Percentiles rank a stretch among this genome's conserved stretches.
phyloP scores from a whole-genome alignment of 2,113 vertebrate species.

The Oncorhynchus masou region DNA sequence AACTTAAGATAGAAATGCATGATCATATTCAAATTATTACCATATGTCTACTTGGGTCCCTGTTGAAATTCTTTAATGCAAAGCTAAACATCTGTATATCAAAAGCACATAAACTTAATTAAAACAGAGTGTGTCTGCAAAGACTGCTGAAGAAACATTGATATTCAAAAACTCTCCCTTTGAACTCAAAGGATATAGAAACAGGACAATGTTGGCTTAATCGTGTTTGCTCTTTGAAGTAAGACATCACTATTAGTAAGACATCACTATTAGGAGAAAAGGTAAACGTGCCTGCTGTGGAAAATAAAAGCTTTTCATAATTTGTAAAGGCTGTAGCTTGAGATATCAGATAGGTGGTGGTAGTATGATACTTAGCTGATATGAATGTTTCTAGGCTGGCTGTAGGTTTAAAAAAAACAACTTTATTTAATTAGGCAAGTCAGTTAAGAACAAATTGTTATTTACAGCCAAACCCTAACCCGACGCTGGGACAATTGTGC shows the following conservation, averaged over 20 bases:
- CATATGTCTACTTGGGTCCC: slow-evolving; percentile 22
- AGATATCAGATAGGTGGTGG: slow-evolving; percentile 65
- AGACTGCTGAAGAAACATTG: slow-evolving; percentile 71
- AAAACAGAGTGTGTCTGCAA: slow-evolving; percentile 69
- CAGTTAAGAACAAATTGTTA: too few species aligned
- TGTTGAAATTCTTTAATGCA: slow-evolving; percentile 39
- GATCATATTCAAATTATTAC: slow-evolving; percentile 9
- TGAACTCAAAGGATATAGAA: slow-evolving; percentile 79
- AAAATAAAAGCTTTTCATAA: slow-evolving; percentile 75
- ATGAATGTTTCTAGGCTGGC: slow-evolving; percentile 42
- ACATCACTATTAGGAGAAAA: slow-evolving; percentile 78
- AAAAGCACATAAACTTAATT: slow-evolving; percentile 72
- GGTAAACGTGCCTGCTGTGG: slow-evolving; percentile 71
- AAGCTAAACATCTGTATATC: slow-evolving; percentile 56
- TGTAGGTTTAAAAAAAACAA: slow-evolving; percentile 51
- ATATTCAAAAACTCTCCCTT: slow-evolving; percentile 78
- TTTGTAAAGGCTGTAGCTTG: slow-evolving; percentile 63
- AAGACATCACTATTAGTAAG: slow-evolving; percentile 77
- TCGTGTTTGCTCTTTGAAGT: slow-evolving; percentile 77
- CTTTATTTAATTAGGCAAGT: too few species aligned
- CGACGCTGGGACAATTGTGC: too few species aligned
- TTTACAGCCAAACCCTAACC: too few species aligned
- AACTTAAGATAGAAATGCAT: slow-evolving; percentile 16
- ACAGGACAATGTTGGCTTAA: slow-evolving; percentile 78
- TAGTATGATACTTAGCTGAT: slow-evolving; percentile 46